These are phyloP conservation scores for Antrozous pallidus DNA, from an alignment of 2,797 vertebrate genomes.

Conservation along the genomic window DNA sequence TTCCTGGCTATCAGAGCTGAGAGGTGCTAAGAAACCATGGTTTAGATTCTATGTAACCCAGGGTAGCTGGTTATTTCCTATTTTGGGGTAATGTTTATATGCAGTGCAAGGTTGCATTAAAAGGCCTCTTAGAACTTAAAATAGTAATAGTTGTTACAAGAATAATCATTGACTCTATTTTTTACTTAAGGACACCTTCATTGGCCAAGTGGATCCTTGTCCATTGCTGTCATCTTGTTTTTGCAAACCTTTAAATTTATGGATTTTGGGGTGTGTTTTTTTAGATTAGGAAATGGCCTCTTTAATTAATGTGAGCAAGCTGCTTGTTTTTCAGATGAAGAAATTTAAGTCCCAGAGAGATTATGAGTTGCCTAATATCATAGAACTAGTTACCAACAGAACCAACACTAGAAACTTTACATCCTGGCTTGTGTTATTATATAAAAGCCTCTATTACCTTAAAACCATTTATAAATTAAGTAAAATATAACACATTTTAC, in stretches of 20 bases:
- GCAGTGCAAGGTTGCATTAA: background rate
- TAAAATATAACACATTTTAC: slow-evolving; percentile 29
- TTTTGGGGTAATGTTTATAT: background rate
- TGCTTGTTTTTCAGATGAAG: slow-evolving; percentile 49
- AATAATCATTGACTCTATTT: background rate
- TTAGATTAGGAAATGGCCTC: slow-evolving; percentile 36
- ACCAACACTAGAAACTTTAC: slow-evolving; percentile 28
- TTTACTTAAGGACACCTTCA: background rate
- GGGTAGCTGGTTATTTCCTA: background rate
- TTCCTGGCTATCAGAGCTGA: background rate
- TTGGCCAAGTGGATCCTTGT: slow-evolving; percentile 1
- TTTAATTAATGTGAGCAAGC: slow-evolving; percentile 33
- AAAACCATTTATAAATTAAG: slow-evolving; percentile 24
- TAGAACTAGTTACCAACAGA: slow-evolving; percentile 38
- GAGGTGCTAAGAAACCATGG: background rate
- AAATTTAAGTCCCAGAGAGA: slow-evolving; percentile 27
- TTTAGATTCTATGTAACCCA: background rate
- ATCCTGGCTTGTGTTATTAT: slow-evolving; percentile 15
- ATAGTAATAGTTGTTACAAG: background rate
- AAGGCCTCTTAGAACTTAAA: background rate
- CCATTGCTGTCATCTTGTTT: slow-evolving; percentile 47
- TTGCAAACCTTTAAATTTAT: slow-evolving; percentile 54
- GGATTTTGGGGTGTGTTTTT: background rate
- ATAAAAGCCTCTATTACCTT: slow-evolving; percentile 3
- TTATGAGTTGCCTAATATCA: slow-evolving; percentile 32